phyloP scores from a whole-genome alignment of 2,797 vertebrate genomes.

The Yasuhikotakia modesta region DNA sequence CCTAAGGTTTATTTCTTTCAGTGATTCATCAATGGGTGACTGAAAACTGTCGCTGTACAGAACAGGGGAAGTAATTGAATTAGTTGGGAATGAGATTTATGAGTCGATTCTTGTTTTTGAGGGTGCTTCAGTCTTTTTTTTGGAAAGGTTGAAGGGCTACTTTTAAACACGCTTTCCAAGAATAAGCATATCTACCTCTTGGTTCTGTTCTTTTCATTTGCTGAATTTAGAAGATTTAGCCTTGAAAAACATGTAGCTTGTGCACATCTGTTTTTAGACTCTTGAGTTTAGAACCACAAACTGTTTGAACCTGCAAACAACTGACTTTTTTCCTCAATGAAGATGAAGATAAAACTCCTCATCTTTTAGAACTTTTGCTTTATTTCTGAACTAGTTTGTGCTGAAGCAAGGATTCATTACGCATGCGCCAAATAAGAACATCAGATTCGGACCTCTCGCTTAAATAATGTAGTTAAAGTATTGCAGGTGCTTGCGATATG shows the following conservation, averaged over 20 bases:
- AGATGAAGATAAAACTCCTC: not conserved
- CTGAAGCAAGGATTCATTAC: conserved; percentile 1
- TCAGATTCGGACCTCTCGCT: not conserved
- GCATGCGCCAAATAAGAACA: not conserved
- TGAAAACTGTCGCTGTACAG: not conserved
- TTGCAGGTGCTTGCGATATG: conserved; percentile 26
- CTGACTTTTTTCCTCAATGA: conserved; percentile 1
- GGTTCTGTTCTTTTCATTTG: conserved; percentile 40
- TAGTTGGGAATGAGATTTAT: conserved; percentile 31
- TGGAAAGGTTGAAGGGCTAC: conserved; percentile 63
- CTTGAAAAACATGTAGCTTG: conserved; percentile 33
- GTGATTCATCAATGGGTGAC: conserved; percentile 12
- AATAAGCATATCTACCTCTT: conserved; percentile 65
- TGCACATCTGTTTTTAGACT: conserved; percentile 18
- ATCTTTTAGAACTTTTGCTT: not conserved
- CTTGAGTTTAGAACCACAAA: not conserved
- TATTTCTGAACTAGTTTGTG: conserved; percentile 6
- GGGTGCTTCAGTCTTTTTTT: conserved; percentile 57
- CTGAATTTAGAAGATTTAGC: conserved; percentile 21
- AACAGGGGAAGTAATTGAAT: conserved; percentile 26
- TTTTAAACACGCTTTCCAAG: conserved; percentile 51
- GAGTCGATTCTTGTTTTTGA: conserved; percentile 52
- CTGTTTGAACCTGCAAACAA: not conserved
- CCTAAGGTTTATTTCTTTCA: conserved; percentile 27
- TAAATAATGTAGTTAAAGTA: not conserved